A percentile compares a stretch with the other conserved stretches of the same genome.
Conservation (phyloP, 2,888 invertebrate species). For the Halictus quadricinctus region DNA sequence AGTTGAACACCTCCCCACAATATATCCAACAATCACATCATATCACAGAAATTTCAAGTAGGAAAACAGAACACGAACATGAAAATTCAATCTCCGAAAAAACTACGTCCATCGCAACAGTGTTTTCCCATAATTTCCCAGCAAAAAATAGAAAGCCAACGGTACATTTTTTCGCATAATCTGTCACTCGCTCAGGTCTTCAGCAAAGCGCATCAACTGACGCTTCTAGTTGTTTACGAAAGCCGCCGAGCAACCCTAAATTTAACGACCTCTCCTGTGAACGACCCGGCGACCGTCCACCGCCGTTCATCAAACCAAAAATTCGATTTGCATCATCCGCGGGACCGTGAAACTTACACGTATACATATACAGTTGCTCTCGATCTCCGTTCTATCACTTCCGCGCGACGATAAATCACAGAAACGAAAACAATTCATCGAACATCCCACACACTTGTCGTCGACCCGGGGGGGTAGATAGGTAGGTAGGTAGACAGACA, state of each 20-base stretch:
- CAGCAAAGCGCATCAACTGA: background rate
- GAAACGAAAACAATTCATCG: background rate
- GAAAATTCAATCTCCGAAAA: background rate
- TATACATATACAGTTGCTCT: background rate
- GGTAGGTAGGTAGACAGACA: no score
- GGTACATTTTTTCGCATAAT: background rate
- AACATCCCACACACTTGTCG: slow-evolving; percentile 2
- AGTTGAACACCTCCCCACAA: background rate
- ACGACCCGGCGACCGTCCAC: background rate
- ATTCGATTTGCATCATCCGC: background rate
- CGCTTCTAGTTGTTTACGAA: background rate
- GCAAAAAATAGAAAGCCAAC: background rate
- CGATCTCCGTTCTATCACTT: background rate
- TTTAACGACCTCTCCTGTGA: background rate
- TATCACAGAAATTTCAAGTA: background rate
- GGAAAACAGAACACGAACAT: background rate
- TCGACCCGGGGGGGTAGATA: background rate
- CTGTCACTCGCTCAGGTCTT: background rate
- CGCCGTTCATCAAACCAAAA: background rate
- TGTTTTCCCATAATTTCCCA: no score
- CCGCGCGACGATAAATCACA: background rate
- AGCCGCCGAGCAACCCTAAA: background rate
- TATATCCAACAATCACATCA: background rate
- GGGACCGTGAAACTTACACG: slow-evolving; percentile 10
- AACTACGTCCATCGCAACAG: background rate